Percentiles rank a stretch among this genome's conserved stretches.
phyloP scores from a whole-genome alignment of 2,888 invertebrate genomes.

The Trichopria drosophilae region DNA sequence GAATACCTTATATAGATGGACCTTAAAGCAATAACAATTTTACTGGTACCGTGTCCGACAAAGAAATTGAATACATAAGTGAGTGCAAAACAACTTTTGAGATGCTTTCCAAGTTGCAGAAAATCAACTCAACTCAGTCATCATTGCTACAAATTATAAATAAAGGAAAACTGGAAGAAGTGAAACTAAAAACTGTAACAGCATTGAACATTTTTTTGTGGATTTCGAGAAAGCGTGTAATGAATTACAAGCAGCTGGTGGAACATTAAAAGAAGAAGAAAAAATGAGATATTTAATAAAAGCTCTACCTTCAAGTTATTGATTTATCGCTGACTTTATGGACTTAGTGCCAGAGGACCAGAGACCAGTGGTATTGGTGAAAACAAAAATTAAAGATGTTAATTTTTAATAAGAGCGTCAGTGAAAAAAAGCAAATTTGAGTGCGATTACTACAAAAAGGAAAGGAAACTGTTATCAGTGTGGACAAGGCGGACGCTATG shows the following conservation, averaged over 20 bases:
- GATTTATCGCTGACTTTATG: conserved; percentile 38
- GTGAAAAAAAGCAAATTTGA: conserved; percentile 8
- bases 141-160: conserved; percentile 32
- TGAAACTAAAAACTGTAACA: no score
- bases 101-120: conserved; percentile 30
- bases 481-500: not conserved
- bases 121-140: conserved; percentile 31
- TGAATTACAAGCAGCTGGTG: conserved; percentile 36
- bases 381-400: conserved; percentile 31
- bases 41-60: conserved; percentile 26
- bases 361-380: conserved; percentile 38
- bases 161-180: conserved; percentile 27
- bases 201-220: conserved; percentile 30
- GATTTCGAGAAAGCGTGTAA: conserved; percentile 38
- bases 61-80: conserved; percentile 29
- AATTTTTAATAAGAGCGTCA: no score
- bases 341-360: conserved; percentile 34
- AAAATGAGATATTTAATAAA: conserved; percentile 38
- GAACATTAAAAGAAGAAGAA: conserved; percentile 32
- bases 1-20: conserved; percentile 25
- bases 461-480: not conserved
- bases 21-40: conserved; percentile 28
- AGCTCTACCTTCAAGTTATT: conserved; percentile 33
- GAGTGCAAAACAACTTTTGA: conserved; percentile 26
- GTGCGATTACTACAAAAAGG: conserved; percentile 2